Evolutionary conservation across 2,888 invertebrate genomes (phyloP).

Genomic region (Pachydiplax longipennis): DNA sequence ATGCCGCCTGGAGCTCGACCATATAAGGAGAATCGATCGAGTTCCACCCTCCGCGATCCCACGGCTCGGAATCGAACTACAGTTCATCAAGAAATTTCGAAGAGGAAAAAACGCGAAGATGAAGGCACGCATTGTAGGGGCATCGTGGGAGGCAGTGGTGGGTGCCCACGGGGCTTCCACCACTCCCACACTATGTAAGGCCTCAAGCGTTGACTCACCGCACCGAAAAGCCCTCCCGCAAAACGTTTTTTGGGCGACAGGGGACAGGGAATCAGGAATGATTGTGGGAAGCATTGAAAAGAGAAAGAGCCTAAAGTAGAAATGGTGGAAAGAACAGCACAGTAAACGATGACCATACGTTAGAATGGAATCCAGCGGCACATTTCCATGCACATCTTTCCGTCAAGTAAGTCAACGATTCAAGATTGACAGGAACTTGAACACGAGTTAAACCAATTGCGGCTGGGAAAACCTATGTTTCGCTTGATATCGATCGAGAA

Average conservation of each 20-base stretch:
- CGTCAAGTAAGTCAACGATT: no score
- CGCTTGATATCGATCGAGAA: no score
- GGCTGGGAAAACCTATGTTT: no score
- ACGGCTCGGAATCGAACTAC: background rate
- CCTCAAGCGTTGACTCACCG: background rate
- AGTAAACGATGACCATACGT: no score
- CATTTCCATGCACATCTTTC: no score
- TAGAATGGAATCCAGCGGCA: no score
- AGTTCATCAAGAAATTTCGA: background rate
- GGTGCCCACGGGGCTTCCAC: background rate
- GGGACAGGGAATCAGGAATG: no score
- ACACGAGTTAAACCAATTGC: no score
- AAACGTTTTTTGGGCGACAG: background rate
- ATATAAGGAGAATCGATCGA: background rate
- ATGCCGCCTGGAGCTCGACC: background rate
- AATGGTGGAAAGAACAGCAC: no score
- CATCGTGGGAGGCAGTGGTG: background rate
- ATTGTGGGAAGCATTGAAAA: no score
- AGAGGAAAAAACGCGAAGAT: background rate
- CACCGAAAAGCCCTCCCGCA: background rate
- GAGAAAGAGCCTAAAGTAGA: no score
- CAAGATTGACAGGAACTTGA: no score
- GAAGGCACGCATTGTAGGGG: conserved; percentile 24
- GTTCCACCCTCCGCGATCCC: background rate
- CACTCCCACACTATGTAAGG: background rate